Base-by-base conservation (phyloP, 2,797 vertebrate genomes). In the Coluber constrictor region DNA sequence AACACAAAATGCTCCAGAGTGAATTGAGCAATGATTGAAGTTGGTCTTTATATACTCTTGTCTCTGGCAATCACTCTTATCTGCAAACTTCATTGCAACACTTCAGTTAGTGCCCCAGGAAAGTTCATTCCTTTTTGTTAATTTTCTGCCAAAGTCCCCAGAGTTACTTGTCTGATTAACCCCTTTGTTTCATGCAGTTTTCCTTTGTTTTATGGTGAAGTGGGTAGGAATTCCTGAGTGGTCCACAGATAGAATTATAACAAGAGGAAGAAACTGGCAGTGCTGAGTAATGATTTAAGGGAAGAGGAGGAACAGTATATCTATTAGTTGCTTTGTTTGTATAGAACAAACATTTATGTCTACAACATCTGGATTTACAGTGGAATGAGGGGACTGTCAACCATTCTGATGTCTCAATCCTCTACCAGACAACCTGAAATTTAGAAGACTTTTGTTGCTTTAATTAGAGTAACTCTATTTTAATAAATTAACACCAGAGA, bases 1-100 rank as follows among this genome's bases (percentile, higher is more conserved):
- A 57, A 16, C 43, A 5, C 5, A 29, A 13, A 88, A 43, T 29
- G 11, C 43, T 29, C 16, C 86, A 90, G 86, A 86, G 18, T 15
- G 29, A 88, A 54, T 18, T 59, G 13, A 56, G 55, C 74, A 47
- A 16, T 0, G n/a, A 10, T 83, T 37, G 13, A 29, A 83, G 29
- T 29, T 87, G 25, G 15, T 20, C 29, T 32, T 91, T 89, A 55
- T 87, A 87, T 27, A 88, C 13, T 5, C 63, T 89, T 56, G 70
- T 70, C 8, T 54, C 60, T 23, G 37, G 15, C 70, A 51, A 37
- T 37, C 66, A 56, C 6, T 54, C 66, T 93, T 93, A 91, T 93
- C 92, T 89, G 86, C 25, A n/a, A 47, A 89, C 25, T 2, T 18
- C 37, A 56, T 93, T 83, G 66, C 87, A 89, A 91, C 86, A 93